Evolutionary conservation across 2,113 vertebrate species (phyloP).

Genomic region (Corythoichthys haematopterus): DNA sequence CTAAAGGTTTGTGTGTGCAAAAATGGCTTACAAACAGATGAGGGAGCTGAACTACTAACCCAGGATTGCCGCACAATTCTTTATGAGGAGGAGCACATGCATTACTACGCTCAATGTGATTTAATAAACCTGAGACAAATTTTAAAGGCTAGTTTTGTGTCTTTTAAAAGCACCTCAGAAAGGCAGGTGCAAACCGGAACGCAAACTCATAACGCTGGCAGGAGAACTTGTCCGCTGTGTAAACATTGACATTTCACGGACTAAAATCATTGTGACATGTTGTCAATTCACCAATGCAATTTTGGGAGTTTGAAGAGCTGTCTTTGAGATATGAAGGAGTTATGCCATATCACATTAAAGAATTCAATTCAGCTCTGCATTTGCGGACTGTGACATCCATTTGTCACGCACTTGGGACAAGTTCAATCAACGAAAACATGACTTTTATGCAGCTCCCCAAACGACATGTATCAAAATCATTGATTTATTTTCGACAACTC

Average conservation of each 20-base stretch:
- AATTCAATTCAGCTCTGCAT: too few species aligned
- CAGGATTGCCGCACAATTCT: not conserved
- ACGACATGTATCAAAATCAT: too few species aligned
- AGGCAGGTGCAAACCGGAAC: not conserved
- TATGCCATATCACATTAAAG: not conserved
- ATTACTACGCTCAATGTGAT: not conserved
- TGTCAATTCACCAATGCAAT: not conserved
- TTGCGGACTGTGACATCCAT: not conserved
- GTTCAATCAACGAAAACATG: not conserved
- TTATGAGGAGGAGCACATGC: not conserved
- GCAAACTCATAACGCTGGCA: not conserved
- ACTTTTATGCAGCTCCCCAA: not conserved
- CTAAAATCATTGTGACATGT: not conserved
- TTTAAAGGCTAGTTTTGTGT: not conserved
- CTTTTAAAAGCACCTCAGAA: not conserved
- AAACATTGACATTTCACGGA: not conserved
- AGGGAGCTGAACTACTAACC: not conserved
- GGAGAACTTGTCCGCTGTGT: not conserved
- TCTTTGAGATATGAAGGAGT: not conserved
- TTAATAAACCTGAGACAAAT: slow-evolving; percentile 1
- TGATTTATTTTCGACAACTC: too few species aligned
- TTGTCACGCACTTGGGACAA: not conserved
- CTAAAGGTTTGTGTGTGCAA: not conserved
- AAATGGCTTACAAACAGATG: not conserved
- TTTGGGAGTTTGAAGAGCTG: not conserved